Evolutionary conservation across 2,888 invertebrate species (phyloP).

Genomic region (Ommatoiulus sabulosus): DNA sequence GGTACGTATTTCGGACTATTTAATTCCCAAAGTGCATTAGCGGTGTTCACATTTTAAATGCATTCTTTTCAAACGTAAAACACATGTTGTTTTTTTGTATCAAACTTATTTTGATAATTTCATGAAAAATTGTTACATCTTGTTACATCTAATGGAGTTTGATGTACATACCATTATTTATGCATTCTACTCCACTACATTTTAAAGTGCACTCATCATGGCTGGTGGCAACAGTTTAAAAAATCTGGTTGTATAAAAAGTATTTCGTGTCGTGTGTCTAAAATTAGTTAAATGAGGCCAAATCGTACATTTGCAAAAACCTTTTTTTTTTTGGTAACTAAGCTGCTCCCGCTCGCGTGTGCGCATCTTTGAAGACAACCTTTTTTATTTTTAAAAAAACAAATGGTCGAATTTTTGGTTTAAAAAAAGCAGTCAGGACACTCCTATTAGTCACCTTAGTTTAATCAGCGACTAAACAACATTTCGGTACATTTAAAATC

Average conservation of each 20-base stretch:
- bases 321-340: not conserved
- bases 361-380: not conserved
- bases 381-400: not conserved
- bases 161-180: too few species aligned
- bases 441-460: not conserved
- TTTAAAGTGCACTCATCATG: not conserved
- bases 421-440: not conserved
- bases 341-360: not conserved
- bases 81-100: too few species aligned
- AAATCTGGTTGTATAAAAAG: not conserved
- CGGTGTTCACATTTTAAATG: too few species aligned
- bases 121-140: too few species aligned
- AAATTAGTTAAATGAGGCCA: conserved; percentile 19
- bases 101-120: too few species aligned
- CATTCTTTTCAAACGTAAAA: too few species aligned
- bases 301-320: not conserved
- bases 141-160: too few species aligned
- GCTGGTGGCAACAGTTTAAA: not conserved
- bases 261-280: conserved; percentile 12
- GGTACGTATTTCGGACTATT: too few species aligned
- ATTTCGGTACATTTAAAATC: not conserved
- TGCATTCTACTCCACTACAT: not conserved
- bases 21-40: too few species aligned
- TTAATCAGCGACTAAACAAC: not conserved
- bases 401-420: not conserved